Percentiles rank a stretch among this genome's conserved stretches.
These are phyloP conservation scores for Zeuzera pyrina DNA, from an alignment of 2,888 invertebrate genomes.

Conservation along the genomic window DNA sequence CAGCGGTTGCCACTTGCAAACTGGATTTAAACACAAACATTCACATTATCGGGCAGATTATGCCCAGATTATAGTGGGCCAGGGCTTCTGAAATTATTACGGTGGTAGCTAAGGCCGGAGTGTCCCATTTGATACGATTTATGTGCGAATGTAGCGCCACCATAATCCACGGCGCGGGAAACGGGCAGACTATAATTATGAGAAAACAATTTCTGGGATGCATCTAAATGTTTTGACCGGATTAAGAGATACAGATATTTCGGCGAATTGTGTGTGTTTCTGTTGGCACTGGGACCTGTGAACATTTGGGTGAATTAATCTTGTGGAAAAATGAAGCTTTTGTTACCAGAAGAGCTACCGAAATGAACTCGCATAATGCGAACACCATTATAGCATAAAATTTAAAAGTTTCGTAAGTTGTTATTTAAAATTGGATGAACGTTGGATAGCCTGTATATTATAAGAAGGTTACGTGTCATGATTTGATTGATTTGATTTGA, in stretches of 20 bases:
- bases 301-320: too few relatives aligned
- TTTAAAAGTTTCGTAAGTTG: too few relatives aligned
- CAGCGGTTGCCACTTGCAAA: slow-evolving; percentile 43
- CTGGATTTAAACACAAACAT: slow-evolving; percentile 61
- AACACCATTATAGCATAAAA: too few relatives aligned
- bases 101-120: slow-evolving; percentile 61
- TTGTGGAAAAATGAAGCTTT: too few relatives aligned
- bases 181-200: slow-evolving; percentile 61
- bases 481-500: too few relatives aligned
- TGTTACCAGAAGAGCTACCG: too few relatives aligned
- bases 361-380: too few relatives aligned
- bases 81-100: slow-evolving; percentile 62
- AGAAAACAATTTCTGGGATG: slow-evolving; percentile 70
- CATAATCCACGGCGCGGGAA: slow-evolving; percentile 53
- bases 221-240: slow-evolving; percentile 55
- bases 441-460: too few relatives aligned
- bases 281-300: too few relatives aligned
- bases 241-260: slow-evolving; percentile 51
- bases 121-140: slow-evolving; percentile 68
- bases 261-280: too few relatives aligned
- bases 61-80: slow-evolving; percentile 68
- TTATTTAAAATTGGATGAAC: too few relatives aligned
- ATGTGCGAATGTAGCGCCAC: slow-evolving; percentile 65
- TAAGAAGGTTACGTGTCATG: too few relatives aligned
- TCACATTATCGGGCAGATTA: slow-evolving; percentile 70